Evolutionary conservation across 2,113 vertebrate genomes (phyloP).

Genomic region (Rhinogobius similis): DNA sequence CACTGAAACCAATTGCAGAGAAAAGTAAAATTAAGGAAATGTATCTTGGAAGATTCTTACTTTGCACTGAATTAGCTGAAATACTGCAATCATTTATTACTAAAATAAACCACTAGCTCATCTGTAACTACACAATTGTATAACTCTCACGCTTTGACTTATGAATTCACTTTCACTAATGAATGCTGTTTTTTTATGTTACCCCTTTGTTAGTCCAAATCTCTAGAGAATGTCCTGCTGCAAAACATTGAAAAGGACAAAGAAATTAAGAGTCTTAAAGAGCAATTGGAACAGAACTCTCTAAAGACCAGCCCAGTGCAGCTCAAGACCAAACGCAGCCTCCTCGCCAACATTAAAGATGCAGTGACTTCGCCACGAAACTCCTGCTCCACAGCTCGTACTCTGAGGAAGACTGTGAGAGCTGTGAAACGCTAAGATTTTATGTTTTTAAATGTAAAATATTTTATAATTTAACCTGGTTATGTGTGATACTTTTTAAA

Average conservation of each 20-base stretch:
- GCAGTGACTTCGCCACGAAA: slow-evolving; percentile 73
- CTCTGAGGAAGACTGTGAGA: slow-evolving; percentile 52
- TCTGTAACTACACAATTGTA: too few relatives aligned
- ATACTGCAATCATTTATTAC: too few relatives aligned
- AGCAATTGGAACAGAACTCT: slow-evolving; percentile 63
- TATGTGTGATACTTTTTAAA: neutral
- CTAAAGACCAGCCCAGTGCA: slow-evolving; percentile 56
- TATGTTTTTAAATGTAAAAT: neutral
- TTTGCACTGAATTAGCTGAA: too few relatives aligned
- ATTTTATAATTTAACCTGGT: neutral
- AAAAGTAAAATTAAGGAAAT: too few relatives aligned
- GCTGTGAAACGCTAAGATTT: neutral
- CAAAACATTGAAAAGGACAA: slow-evolving; percentile 72
- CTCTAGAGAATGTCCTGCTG: slow-evolving; percentile 61
- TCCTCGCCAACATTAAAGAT: slow-evolving; percentile 84
- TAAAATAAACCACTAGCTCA: too few relatives aligned
- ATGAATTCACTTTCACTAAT: too few relatives aligned
- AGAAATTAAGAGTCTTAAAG: slow-evolving; percentile 72
- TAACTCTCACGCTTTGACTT: too few relatives aligned
- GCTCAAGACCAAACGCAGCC: slow-evolving; percentile 72
- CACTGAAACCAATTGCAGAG: too few relatives aligned
- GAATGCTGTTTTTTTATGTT: too few relatives aligned
- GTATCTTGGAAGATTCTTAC: too few relatives aligned
- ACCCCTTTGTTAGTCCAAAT: slow-evolving; percentile 23
- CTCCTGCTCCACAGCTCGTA: slow-evolving; percentile 45